Conservation (phyloP, 2,888 invertebrate species). For the Chesias legatella region DNA sequence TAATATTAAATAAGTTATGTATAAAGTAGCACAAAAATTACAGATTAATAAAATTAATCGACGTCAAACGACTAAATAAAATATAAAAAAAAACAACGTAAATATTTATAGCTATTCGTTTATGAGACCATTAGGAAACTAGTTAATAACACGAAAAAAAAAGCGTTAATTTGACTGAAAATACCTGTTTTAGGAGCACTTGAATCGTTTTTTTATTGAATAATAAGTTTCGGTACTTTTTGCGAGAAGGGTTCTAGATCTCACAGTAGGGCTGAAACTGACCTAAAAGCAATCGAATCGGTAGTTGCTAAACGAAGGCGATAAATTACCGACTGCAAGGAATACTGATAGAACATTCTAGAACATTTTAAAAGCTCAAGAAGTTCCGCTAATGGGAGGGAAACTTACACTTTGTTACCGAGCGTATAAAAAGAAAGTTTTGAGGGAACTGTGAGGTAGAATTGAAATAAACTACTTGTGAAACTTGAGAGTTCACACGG, state of each 20-base stretch:
- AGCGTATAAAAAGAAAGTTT: not conserved
- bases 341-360: slow-evolving; percentile 17
- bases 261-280: slow-evolving; percentile 1
- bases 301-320: slow-evolving; percentile 15
- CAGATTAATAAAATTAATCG: too few species aligned
- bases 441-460: not conserved
- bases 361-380: slow-evolving; percentile 7
- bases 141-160: too few species aligned
- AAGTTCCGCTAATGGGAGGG: slow-evolving; percentile 10
- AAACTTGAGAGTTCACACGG: not conserved
- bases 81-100: too few species aligned
- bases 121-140: too few species aligned
- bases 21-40: too few species aligned
- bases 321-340: slow-evolving; percentile 14
- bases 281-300: slow-evolving; percentile 19
- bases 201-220: too few species aligned
- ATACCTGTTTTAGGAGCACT: too few species aligned
- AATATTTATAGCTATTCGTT: too few species aligned
- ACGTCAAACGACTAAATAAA: too few species aligned
- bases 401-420: slow-evolving; percentile 6
- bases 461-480: slow-evolving; percentile 2
- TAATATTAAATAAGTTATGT: not conserved
- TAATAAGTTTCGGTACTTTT: too few species aligned
- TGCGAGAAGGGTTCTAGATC: too few species aligned
- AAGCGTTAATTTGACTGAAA: too few species aligned